These are phyloP conservation scores for Euleptes europaea DNA, from an alignment of 2,113 vertebrate genomes.

Conservation along the genomic window DNA sequence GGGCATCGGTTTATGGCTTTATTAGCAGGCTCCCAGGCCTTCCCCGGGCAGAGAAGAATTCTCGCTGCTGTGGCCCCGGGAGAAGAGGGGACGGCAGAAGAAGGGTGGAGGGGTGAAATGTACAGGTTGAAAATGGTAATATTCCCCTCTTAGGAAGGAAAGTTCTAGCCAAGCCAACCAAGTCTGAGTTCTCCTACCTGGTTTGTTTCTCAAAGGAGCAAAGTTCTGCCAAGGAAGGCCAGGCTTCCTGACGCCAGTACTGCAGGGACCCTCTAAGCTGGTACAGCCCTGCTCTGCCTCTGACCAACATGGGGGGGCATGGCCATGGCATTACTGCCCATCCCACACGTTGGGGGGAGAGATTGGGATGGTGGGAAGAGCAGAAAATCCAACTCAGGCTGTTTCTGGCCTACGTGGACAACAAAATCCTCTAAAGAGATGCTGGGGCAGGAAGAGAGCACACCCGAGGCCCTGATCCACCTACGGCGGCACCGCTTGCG, in stretches of 20 bases:
- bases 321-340: too few relatives aligned
- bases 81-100: too few relatives aligned
- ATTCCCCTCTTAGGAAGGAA: neutral
- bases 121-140: neutral
- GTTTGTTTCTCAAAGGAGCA: neutral
- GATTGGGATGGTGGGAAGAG: too few relatives aligned
- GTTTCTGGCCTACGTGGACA: too few relatives aligned
- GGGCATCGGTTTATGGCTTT: neutral
- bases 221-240: neutral
- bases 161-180: neutral
- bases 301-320: too few relatives aligned
- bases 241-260: neutral
- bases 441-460: neutral
- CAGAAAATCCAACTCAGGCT: too few relatives aligned
- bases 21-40: neutral
- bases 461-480: too few relatives aligned
- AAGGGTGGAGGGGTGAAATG: neutral
- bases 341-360: too few relatives aligned
- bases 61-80: too few relatives aligned
- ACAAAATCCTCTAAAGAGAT: too few relatives aligned
- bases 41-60: too few relatives aligned
- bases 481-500: rapidly evolving
- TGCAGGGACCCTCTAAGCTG: neutral
- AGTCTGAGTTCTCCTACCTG: neutral
- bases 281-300: neutral